Evolutionary conservation across 1,140 invertebrate genomes (phyloP).

Genomic region (Penaeus japonicus): DNA sequence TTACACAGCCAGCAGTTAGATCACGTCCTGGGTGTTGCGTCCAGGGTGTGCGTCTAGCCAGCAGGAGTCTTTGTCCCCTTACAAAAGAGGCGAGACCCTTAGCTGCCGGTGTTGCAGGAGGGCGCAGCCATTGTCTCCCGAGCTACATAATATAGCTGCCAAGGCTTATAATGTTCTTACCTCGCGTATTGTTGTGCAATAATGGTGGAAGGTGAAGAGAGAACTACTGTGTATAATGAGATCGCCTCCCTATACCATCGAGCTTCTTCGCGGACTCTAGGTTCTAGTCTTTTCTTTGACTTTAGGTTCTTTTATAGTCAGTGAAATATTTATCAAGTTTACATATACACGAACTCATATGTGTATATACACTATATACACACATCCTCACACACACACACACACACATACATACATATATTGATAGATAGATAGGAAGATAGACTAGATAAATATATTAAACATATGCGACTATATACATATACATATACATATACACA

Average conservation of each 20-base stretch:
- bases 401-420: not conserved
- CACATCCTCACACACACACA: no score
- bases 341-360: not conserved
- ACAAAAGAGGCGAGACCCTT: constrained; percentile 8
- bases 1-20: not conserved
- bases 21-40: not conserved
- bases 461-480: not conserved
- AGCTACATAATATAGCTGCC: constrained; percentile 35
- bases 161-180: not conserved
- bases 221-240: not conserved
- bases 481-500: not conserved
- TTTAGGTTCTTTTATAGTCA: no score
- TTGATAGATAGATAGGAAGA: not conserved
- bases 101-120: constrained; percentile 13
- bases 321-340: not conserved
- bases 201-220: not conserved
- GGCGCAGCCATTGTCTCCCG: constrained; percentile 21
- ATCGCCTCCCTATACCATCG: not conserved
- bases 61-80: constrained; percentile 16
- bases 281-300: no score
- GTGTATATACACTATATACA: not conserved
- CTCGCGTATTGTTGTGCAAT: constrained; percentile 15
- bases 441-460: not conserved
- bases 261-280: not conserved
- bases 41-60: not conserved